Evolutionary conservation across 2,888 invertebrate species (phyloP), one percentile per base, ranked within the genome.

Genomic region (Plagiodera versicolora): DNA sequence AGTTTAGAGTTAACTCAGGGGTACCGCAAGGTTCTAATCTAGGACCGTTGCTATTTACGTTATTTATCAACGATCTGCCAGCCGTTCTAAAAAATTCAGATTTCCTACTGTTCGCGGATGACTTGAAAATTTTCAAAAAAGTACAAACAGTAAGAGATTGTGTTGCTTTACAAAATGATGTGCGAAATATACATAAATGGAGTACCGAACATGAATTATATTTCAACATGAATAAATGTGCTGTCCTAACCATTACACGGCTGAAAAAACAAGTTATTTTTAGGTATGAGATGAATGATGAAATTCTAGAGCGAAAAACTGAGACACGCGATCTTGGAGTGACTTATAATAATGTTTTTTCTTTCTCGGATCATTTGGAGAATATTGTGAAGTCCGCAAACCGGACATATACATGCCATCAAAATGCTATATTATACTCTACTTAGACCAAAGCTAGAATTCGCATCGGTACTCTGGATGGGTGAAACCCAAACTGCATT

Each of bases 171-270:
- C 32, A 50, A 17, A 50, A 50, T 11, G 16, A 50, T 10, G n/a
- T n/a, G n/a, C n/a, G 32, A 6, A 50, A 32, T 30, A 18, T 50
- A 1, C 11, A 30, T 17, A 32, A 50, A 32, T 50, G 50, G 32
- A 50, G 50, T 32, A 16, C 2, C 9, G 18, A 32, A 9, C 30
- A 50, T 32, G 10, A 32, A 50, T 17, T 50, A 50, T 32, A 10
- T 32, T 50, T 50, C 10, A 50, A 50, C 18, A 32, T 19, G 17
- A 32, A 11, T 32, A 32, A 50, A 50, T 50, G 50, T 17, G 18
- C 17, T 8, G 32, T 50, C 1, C 1, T 32, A 32, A 32, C 32
- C 8, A 30, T 50, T 32, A 32, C 32, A 8, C 50, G 32, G 16
- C 10, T 32, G 4, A 50, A 14, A 6, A 6, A 39, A 14, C 39